phyloP scores from a whole-genome alignment of 2,888 invertebrate species.

The Synergus laeviventris region DNA sequence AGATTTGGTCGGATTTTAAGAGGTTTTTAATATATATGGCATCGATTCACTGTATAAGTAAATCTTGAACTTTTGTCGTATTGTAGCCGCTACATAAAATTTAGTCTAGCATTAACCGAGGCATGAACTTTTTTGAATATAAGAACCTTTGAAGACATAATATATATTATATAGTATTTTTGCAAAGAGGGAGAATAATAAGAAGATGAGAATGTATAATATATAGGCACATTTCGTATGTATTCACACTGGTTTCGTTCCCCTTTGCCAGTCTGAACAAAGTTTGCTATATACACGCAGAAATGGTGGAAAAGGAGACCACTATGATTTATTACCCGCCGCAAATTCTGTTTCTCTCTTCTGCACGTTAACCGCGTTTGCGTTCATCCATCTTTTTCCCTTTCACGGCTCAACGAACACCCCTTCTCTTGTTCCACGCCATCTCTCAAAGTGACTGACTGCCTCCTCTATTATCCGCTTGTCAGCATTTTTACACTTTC shows the following conservation, averaged over 20 bases:
- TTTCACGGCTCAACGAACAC: slow-evolving; percentile 73
- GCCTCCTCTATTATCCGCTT: slow-evolving; percentile 76
- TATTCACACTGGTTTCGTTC: slow-evolving; percentile 23
- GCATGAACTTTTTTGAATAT: too few relatives aligned
- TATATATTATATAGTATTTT: background rate
- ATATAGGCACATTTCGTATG: background rate
- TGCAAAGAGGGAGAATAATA: background rate
- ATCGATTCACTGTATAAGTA: too few relatives aligned
- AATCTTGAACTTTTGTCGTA: too few relatives aligned
- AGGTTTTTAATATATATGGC: too few relatives aligned
- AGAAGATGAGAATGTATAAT: background rate
- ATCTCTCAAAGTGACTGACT: slow-evolving; percentile 76
- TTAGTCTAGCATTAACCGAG: too few relatives aligned
- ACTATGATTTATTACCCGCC: slow-evolving; percentile 75
- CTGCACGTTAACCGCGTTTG: slow-evolving; percentile 73
- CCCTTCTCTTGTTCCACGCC: slow-evolving; percentile 71
- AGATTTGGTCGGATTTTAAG: too few relatives aligned
- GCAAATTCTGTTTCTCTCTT: slow-evolving; percentile 74
- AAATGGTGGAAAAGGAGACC: slow-evolving; percentile 52
- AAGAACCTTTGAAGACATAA: background rate
- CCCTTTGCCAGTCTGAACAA: slow-evolving; percentile 14
- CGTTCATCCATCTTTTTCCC: slow-evolving; percentile 76
- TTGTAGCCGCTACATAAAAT: too few relatives aligned
- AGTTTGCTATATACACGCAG: slow-evolving; percentile 31
- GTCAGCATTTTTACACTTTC: slow-evolving; percentile 76